Percentiles rank a stretch among this genome's conserved stretches.
phyloP scores from a whole-genome alignment of 2,888 invertebrate genomes.

The Catocala fraxini region DNA sequence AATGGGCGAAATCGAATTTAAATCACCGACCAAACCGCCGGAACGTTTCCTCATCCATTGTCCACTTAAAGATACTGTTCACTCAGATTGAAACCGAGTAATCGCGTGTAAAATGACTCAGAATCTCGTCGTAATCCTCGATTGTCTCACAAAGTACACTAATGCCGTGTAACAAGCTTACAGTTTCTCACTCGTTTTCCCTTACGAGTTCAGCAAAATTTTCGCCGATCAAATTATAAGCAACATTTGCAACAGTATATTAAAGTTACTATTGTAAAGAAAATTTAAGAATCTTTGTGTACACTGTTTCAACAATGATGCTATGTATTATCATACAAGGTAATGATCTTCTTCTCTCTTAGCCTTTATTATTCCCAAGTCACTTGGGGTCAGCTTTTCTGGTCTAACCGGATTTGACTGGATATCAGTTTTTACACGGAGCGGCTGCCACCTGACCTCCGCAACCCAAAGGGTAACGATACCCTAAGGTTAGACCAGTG shows the following conservation, averaged over 20 bases:
- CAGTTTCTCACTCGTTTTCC: not conserved
- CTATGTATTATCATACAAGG: too few species aligned
- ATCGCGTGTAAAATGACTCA: slow-evolving; percentile 41
- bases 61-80: slow-evolving; percentile 32
- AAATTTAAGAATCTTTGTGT: too few species aligned
- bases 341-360: too few species aligned
- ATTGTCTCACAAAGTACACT: slow-evolving; percentile 32
- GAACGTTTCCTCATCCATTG: slow-evolving; percentile 31
- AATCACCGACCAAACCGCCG: slow-evolving; percentile 22
- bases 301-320: too few species aligned
- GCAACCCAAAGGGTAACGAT: too few species aligned
- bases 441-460: too few species aligned
- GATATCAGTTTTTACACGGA: too few species aligned
- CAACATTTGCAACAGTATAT: not conserved
- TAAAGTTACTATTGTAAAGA: too few species aligned
- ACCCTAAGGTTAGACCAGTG: too few species aligned
- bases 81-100: slow-evolving; percentile 43
- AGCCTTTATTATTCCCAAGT: too few species aligned
- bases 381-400: too few species aligned
- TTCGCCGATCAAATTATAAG: not conserved
- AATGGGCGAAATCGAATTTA: slow-evolving; percentile 5
- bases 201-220: not conserved
- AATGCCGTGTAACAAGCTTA: slow-evolving; percentile 30
- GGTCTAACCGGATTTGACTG: too few species aligned
- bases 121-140: slow-evolving; percentile 28